These are phyloP conservation scores for Labia minor DNA, from an alignment of 2,888 invertebrate species.

Conservation along the genomic window DNA sequence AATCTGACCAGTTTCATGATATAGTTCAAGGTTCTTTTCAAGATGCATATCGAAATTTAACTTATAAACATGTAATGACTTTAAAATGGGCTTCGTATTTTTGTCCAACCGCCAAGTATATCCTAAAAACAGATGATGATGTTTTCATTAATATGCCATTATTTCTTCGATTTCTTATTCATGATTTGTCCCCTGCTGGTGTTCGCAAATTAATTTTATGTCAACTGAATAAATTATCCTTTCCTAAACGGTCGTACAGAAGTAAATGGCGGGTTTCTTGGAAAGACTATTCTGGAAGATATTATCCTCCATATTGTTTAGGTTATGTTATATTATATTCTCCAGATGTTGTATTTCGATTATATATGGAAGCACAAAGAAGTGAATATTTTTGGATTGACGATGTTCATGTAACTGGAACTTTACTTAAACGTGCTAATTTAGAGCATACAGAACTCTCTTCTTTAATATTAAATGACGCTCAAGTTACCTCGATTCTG, in stretches of 20 bases:
- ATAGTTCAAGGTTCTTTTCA: slow-evolving; percentile 65
- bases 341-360: slow-evolving; percentile 46
- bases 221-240: slow-evolving; percentile 40
- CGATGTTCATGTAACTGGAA: slow-evolving; percentile 68
- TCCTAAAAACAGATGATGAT: slow-evolving; percentile 41
- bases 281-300: slow-evolving; percentile 49
- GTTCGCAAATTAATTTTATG: slow-evolving; percentile 50
- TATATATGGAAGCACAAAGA: slow-evolving; percentile 49
- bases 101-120: slow-evolving; percentile 52
- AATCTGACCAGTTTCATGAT: slow-evolving; percentile 50
- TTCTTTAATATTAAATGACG: slow-evolving; percentile 36
- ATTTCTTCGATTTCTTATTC: slow-evolving; percentile 39
- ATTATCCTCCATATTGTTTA: slow-evolving; percentile 65
- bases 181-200: slow-evolving; percentile 49
- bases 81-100: slow-evolving; percentile 64
- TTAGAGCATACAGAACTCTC: slow-evolving; percentile 45
- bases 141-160: slow-evolving; percentile 39
- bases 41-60: slow-evolving; percentile 71
- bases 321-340: slow-evolving; percentile 62
- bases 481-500: slow-evolving; percentile 31
- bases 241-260: slow-evolving; percentile 49
- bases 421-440: slow-evolving; percentile 45
- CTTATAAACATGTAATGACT: slow-evolving; percentile 74
- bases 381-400: slow-evolving; percentile 72
- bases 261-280: slow-evolving; percentile 62